Evolutionary conservation across 2,113 vertebrate species (phyloP).

Genomic region (Xenopus laevis): DNA sequence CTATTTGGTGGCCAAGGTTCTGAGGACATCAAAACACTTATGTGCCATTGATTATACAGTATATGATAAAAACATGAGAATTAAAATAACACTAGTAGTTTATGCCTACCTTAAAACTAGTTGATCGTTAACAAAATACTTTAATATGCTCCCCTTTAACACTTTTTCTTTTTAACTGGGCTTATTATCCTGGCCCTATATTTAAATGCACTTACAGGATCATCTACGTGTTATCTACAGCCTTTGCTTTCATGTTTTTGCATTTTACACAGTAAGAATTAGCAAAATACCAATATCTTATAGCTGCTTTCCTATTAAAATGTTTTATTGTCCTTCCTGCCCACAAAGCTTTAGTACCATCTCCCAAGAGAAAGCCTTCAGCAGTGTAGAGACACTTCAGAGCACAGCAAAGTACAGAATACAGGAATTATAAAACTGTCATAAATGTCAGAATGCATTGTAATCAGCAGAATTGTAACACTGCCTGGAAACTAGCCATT

Average conservation of each 20-base stretch:
- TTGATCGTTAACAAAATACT: no score
- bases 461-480: slow-evolving; percentile 60
- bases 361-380: slow-evolving; percentile 60
- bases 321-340: slow-evolving; percentile 57
- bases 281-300: slow-evolving; percentile 22
- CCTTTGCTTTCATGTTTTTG: not conserved
- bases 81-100: no score
- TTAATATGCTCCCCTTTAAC: no score
- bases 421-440: slow-evolving; percentile 70
- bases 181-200: no score
- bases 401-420: slow-evolving; percentile 55
- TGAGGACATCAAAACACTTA: not conserved
- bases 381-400: slow-evolving; percentile 61
- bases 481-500: slow-evolving; percentile 67
- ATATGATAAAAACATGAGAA: no score
- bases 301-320: slow-evolving; percentile 48
- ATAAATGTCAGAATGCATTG: slow-evolving; percentile 69
- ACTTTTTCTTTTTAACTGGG: no score
- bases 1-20: no score
- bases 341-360: slow-evolving; percentile 58
- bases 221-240: no score
- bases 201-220: no score
- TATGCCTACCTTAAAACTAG: no score
- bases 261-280: slow-evolving; percentile 12
- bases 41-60: not conserved